Evolutionary conservation across 2,888 invertebrate genomes (phyloP), one percentile per base, ranked within the genome.

Genomic region (Chorisops tibialis): DNA sequence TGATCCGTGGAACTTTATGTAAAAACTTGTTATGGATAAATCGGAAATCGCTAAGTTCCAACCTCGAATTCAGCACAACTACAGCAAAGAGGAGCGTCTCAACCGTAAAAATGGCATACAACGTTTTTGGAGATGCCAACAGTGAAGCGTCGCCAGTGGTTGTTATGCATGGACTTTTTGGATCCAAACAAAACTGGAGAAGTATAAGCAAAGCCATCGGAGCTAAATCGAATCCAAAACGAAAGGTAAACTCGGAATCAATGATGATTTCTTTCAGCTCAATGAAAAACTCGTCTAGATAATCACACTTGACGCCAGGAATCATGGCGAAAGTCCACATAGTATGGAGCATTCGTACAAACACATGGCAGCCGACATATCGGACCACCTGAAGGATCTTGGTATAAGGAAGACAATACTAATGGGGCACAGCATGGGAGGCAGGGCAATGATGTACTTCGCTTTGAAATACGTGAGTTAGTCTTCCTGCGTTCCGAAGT

Each of bases 361-460:
- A 9, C 82, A 85, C 41, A 84, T 96, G 82, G 86, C 88, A 0
- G 81, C 80, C 59, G 97, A 97, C 77, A 72, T 96, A 4, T 74
- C 82, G 9, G 79, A 82, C 43, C 80, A 93, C 41, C 77, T 91
- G 64, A 81, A 84, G 68, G 83, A 86, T 66, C 75, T 87, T 47
- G 79, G 82, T 16, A 79, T 92, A 47, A 73, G 81, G 0, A 86
- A 86, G 74, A 84, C 86, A 1, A 80, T 86, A 4, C 72, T 93
- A 16, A 76, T 97, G 70, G 96, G 96, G 0, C 96, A 97, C 76
- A 95, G 95, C 68, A 94, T 97, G 94, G 96, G 96, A 18, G 97
- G 96, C n/a, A 85, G 93, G 65, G 84, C 91, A 6, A 88, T 89
- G 70, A 96, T 96, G 95, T 83, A 85, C 59, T 80, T 91, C 59